These are phyloP conservation scores for Ligdia adustata DNA, from an alignment of 2,888 invertebrate genomes.

Conservation along the genomic window DNA sequence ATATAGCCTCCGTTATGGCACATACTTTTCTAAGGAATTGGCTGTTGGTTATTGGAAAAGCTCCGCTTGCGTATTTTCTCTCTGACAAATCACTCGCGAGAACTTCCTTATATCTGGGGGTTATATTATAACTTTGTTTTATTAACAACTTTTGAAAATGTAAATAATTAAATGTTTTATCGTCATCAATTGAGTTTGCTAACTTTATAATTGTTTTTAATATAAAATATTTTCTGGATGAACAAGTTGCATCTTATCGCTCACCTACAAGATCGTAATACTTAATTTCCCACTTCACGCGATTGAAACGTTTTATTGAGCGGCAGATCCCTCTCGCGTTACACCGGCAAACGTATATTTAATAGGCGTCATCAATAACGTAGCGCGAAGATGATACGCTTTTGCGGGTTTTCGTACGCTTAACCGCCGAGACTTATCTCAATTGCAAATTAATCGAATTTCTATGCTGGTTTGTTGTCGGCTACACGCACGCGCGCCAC, in stretches of 20 bases:
- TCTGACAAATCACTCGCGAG: slow-evolving; percentile 26
- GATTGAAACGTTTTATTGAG: slow-evolving; percentile 79
- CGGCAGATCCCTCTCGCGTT: slow-evolving; percentile 52
- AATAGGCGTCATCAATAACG: slow-evolving; percentile 83
- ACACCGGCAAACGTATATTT: slow-evolving; percentile 75
- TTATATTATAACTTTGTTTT: slow-evolving; percentile 24
- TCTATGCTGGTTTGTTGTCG: slow-evolving; percentile 62
- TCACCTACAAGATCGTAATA: slow-evolving; percentile 64
- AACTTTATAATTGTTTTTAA: background rate
- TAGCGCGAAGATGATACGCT: slow-evolving; percentile 73
- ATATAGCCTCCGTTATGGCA: slow-evolving; percentile 35
- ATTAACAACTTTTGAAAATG: slow-evolving; percentile 14
- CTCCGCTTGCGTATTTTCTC: slow-evolving; percentile 28
- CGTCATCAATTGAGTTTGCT: background rate
- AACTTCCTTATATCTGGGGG: slow-evolving; percentile 27
- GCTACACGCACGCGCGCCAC: slow-evolving; percentile 52
- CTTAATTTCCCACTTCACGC: slow-evolving; percentile 72
- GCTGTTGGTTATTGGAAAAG: slow-evolving; percentile 30
- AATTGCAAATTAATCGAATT: slow-evolving; percentile 81
- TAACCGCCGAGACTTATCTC: slow-evolving; percentile 71
- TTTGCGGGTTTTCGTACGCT: slow-evolving; percentile 68
- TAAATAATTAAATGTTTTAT: slow-evolving; percentile 18
- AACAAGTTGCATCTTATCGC: slow-evolving; percentile 57
- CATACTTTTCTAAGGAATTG: slow-evolving; percentile 29
- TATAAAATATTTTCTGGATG: no score